Conservation (phyloP, 2,888 invertebrate species). For the Tipula helvola region DNA sequence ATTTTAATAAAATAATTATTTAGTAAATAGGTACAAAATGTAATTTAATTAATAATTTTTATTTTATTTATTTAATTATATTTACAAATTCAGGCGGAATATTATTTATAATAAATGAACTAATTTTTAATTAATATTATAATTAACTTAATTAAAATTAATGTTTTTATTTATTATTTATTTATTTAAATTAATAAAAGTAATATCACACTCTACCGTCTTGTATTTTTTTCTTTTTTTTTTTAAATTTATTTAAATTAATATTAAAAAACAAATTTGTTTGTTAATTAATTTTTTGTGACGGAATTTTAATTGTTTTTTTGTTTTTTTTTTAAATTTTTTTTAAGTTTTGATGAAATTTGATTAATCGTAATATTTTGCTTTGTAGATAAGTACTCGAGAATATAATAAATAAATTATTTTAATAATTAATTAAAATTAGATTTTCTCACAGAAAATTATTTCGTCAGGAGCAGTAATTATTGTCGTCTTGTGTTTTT, state of each 20-base stretch:
- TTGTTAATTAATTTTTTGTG: background rate
- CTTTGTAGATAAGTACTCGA: background rate
- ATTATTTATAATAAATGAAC: background rate
- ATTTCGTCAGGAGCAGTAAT: background rate
- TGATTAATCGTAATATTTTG: background rate
- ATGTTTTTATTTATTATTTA: background rate
- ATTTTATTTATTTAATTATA: background rate
- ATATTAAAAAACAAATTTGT: background rate
- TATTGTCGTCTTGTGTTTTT: background rate
- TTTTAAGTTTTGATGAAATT: constrained; percentile 13
- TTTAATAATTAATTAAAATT: background rate
- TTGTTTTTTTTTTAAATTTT: background rate
- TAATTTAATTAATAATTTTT: background rate
- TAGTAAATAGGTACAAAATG: background rate
- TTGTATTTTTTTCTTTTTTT: background rate
- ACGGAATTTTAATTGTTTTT: background rate
- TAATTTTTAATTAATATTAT: background rate
- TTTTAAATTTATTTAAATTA: background rate
- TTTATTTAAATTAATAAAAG: constrained; percentile 15
- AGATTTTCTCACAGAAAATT: constrained; percentile 4
- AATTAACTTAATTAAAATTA: background rate
- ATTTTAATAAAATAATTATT: background rate
- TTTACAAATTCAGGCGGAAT: background rate
- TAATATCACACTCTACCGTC: constrained; percentile 20
- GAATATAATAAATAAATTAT: constrained; percentile 4